Evolutionary conservation across 2,888 invertebrate genomes (phyloP).

Genomic region (Nemurella pictetii): DNA sequence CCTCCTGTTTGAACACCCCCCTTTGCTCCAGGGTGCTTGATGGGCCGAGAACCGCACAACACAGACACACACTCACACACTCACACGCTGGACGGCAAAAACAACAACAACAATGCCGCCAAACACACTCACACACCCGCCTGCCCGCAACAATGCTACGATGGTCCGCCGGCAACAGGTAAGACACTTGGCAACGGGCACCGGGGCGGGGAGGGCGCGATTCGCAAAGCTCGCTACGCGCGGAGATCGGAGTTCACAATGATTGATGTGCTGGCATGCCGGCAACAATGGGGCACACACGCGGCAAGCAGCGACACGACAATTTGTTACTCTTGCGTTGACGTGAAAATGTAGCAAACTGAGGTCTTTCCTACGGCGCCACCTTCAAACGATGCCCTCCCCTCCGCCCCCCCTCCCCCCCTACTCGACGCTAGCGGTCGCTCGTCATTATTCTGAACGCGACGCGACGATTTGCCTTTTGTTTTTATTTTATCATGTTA

Average conservation of each 20-base stretch:
- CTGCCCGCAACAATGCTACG: background rate
- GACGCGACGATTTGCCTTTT: conserved; percentile 34
- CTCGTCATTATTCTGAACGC: conserved; percentile 36
- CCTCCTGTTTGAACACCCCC: conserved; percentile 35
- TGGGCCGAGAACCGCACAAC: conserved; percentile 16
- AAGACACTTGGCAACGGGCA: background rate
- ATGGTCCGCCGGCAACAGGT: background rate
- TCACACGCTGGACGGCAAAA: background rate
- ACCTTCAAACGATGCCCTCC: conserved; percentile 26
- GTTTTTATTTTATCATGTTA: conserved; percentile 39
- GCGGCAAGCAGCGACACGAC: background rate
- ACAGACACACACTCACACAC: no score
- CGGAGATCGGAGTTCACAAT: background rate
- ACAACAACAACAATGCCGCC: conserved; percentile 3
- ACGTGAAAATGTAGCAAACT: conserved; percentile 39
- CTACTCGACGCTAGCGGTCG: conserved; percentile 39
- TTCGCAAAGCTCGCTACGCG: no score
- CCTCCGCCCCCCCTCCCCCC: conserved; percentile 40
- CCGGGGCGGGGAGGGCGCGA: no score
- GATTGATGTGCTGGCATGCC: background rate
- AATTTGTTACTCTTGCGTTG: conserved; percentile 18
- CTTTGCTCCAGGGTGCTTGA: conserved; percentile 39
- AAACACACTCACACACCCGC: background rate
- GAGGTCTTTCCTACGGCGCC: conserved; percentile 32
- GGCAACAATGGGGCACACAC: conserved; percentile 22